Percentiles rank a stretch among this genome's conserved stretches.
These are phyloP conservation scores for Dryobotodes eremita DNA, from an alignment of 2,888 invertebrate genomes.

Conservation along the genomic window DNA sequence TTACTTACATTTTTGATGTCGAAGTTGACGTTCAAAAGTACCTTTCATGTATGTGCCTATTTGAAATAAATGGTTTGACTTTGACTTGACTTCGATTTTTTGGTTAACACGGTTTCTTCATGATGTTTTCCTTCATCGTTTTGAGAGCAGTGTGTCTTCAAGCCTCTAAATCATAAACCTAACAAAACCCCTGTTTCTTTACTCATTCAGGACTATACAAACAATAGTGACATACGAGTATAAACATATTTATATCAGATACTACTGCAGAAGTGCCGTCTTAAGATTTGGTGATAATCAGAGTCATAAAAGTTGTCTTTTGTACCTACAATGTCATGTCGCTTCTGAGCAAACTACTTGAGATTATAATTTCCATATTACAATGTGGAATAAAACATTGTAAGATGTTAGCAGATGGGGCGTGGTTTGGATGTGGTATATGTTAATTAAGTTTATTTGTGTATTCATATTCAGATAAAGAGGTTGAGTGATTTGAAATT, in stretches of 20 bases:
- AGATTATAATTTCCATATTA: constrained; percentile 72
- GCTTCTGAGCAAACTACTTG: constrained; percentile 62
- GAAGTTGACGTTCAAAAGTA: too few relatives aligned
- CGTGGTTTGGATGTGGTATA: constrained; percentile 32
- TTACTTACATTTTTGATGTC: too few relatives aligned
- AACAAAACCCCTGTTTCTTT: background rate
- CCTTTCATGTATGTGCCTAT: too few relatives aligned
- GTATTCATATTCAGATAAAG: background rate
- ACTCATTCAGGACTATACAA: background rate
- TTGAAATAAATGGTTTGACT: too few relatives aligned
- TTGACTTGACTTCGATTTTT: too few relatives aligned
- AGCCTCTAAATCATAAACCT: background rate
- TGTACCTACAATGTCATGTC: constrained; percentile 65
- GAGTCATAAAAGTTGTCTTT: constrained; percentile 64
- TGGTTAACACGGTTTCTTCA: too few relatives aligned
- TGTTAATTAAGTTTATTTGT: background rate
- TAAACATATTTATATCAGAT: constrained; percentile 45
- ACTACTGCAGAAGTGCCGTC: constrained; percentile 11
- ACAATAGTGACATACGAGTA: background rate
- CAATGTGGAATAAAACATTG: constrained; percentile 70
- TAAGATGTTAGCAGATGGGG: constrained; percentile 41
- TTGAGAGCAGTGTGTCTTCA: background rate
- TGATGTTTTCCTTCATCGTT: too few relatives aligned
- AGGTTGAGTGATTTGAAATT: background rate
- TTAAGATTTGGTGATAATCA: constrained; percentile 62